Base-by-base conservation (phyloP, 2,888 invertebrate genomes). In the Blastobasis adustella region DNA sequence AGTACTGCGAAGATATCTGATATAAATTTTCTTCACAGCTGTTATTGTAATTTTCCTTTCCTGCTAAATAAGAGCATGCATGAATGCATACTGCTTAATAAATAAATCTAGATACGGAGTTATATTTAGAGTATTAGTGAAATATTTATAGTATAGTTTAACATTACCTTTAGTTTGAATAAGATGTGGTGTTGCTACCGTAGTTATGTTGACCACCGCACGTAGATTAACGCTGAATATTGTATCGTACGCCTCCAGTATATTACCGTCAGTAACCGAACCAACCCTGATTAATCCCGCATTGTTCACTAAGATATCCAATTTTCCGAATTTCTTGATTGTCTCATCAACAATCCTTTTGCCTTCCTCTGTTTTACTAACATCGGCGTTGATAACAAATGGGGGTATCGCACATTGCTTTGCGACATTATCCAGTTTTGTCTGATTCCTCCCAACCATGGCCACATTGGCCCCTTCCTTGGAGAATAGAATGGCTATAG, bases 371-470 rank as follows among this genome's bases (percentile, higher is more conserved):
- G 63, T 61, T 46, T 63, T 65, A 4, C 65, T 60, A 0, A 71
- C 59, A 51, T 72, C 69, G 1, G 66, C 70, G 4, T 62, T 50
- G 2, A 70, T 64, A 0, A 56, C 50, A 10, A 67, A 54, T 7
- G 67, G 62, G 37, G 68, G 61, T 23, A 2, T 23, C 23, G 23
- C 23, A 23, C 23, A 23, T 44, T 54, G 41, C 46, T 62, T 61
- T 1, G 59, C 54, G 1, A 66, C 57, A 7, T 54, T 57, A 49
- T 62, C 59, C 5, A 70, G 58, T 52, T 69, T 69, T 0, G 1
- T 45, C 50, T 58, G 56, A 45, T 71, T 69, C 58, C 68, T 68
- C 43, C 61, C 67, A 7, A 65, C 61, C 45, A 70, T 59, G 8
- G 54, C 59, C 10, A 67, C 59, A 53, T 62, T 62, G 0, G 69